Evolutionary conservation across 1,140 invertebrate genomes (phyloP).

Genomic region (Drosophila elegans): DNA sequence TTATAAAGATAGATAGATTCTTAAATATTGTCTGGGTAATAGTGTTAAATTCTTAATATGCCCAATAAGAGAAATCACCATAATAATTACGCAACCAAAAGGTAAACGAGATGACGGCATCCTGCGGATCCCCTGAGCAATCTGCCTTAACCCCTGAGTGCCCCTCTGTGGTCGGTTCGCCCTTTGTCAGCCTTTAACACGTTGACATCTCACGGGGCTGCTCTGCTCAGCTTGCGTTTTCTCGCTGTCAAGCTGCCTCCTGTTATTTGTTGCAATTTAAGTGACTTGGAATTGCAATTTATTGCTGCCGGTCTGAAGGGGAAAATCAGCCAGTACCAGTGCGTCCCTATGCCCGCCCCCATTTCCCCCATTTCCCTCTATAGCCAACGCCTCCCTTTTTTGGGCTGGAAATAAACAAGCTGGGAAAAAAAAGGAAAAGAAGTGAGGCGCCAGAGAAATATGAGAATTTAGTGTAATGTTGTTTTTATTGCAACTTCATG

Average conservation of each 20-base stretch:
- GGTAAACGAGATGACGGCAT: slow-evolving; percentile 1
- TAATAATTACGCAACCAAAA: slow-evolving; percentile 3
- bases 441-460: slow-evolving; percentile 41
- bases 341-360: background rate
- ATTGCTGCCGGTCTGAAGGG: slow-evolving; percentile 54
- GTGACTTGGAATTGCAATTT: slow-evolving; percentile 83
- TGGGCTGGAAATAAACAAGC: slow-evolving; percentile 45
- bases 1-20: too few relatives aligned
- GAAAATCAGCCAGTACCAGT: slow-evolving; percentile 28
- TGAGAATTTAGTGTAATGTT: slow-evolving; percentile 78
- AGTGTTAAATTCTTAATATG: background rate
- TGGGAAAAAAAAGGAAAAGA: background rate
- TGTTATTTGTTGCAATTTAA: slow-evolving; percentile 83
- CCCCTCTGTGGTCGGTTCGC: background rate
- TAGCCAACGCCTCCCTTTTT: slow-evolving; percentile 2
- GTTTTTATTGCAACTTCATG: slow-evolving; percentile 75
- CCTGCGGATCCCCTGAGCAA: background rate
- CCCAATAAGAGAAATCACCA: background rate
- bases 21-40: too few relatives aligned
- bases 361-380: too few relatives aligned
- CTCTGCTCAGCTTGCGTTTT: slow-evolving; percentile 55
- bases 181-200: slow-evolving; percentile 57
- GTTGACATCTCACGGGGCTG: slow-evolving; percentile 71
- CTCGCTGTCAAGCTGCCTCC: slow-evolving; percentile 69
- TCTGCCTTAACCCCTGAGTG: slow-evolving; percentile 6